Percentiles rank a stretch among this genome's conserved stretches.
phyloP scores from a whole-genome alignment of 2,113 vertebrate species.

The Thamnaconus septentrionalis region DNA sequence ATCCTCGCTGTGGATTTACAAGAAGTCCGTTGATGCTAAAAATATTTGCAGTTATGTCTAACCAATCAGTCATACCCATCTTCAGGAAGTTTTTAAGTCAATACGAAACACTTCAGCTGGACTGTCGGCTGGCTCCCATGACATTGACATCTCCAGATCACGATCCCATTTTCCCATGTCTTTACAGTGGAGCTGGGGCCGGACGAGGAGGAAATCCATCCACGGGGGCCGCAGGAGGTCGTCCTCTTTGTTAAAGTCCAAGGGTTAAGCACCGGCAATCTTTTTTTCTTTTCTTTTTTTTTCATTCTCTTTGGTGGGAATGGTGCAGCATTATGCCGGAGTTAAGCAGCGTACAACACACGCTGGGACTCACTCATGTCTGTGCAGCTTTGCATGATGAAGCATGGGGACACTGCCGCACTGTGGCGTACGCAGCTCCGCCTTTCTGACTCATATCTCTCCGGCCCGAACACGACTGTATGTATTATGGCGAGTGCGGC shows the following conservation, averaged over 20 bases:
- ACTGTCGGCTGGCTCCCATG: slow-evolving; percentile 1
- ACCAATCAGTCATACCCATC: neutral
- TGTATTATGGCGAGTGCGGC: too few species aligned
- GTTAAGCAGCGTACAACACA: neutral
- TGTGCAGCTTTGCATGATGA: too few species aligned
- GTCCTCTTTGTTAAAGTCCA: neutral
- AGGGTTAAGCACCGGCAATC: neutral
- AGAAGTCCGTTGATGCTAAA: too few species aligned
- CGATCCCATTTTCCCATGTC: neutral
- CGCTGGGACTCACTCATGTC: neutral
- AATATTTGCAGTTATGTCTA: neutral
- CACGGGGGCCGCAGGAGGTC: neutral
- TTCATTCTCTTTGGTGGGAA: neutral
- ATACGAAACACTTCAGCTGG: neutral
- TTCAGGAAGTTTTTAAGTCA: slow-evolving; percentile 17
- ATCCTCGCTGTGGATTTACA: too few species aligned
- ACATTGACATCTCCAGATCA: neutral
- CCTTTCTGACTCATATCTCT: too few species aligned
- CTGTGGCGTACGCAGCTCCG: too few species aligned
- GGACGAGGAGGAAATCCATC: slow-evolving; percentile 18
- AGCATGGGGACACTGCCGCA: too few species aligned
- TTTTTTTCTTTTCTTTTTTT: neutral
- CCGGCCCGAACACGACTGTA: too few species aligned
- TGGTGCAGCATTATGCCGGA: neutral
- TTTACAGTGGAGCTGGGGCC: slow-evolving; percentile 5